Evolutionary conservation across 2,113 vertebrate genomes (phyloP), one percentile per base, ranked within the genome.

Genomic region (Columba janthina): DNA sequence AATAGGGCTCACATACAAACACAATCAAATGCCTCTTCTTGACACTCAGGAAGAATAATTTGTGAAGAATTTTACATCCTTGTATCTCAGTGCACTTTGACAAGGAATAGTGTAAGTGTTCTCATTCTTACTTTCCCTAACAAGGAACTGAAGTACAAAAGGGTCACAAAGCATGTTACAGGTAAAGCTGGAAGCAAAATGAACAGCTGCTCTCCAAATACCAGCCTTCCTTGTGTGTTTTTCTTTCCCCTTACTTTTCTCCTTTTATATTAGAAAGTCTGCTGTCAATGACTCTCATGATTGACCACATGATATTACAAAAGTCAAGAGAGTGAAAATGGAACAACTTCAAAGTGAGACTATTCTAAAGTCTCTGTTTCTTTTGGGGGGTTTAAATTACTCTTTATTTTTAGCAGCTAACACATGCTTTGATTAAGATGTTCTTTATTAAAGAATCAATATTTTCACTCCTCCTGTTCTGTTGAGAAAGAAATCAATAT

Each of bases 401-500:
- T 54, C 34, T 57, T 77, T 92, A 83, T 77, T 86, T 95, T 84
- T 40, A 75, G 65, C 61, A 64, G 83, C 40, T 74, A 67, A 72
- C 53, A 50, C 21, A 87, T 36, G 31, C n/a, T 95, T 86, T 86
- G 76, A 86, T 77, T 83, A 94, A 86, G 61, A 84, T 93, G 84
- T 85, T 81, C 76, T 84, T 94, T 82, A 65, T 87, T 89, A 74
- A 87, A 75, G 32, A 79, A 87, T 89, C 73, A 80, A 32, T 50
- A 58, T 79, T 78, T 93, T 92, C 40, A 76, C 36, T 93, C 83
- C 66, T 92, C 80, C 70, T 92, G 70, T 61, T 94, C 69, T 87
- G 73, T 48, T 87, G 86, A 94, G 58, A 90, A 78, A 96, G 26
- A 89, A 89, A 93, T 84, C 61, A 90, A 90, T 96, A 90, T 50